Base-by-base conservation (phyloP, 2,888 invertebrate genomes). In the Drosophila histrio region DNA sequence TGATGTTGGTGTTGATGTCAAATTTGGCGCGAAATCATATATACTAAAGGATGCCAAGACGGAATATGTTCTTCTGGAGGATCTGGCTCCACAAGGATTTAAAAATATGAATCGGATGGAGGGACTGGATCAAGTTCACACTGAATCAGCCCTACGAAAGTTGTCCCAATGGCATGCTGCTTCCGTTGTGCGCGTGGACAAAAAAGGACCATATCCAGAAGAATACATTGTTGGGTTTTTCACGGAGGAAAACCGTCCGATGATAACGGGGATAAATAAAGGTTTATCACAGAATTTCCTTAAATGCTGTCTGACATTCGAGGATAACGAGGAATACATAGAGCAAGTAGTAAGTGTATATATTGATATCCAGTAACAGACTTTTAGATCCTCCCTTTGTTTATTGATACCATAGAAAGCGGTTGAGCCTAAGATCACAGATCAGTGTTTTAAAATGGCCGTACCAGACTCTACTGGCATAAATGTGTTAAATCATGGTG, bases 131-230 rank as follows among this genome's bases (percentile, higher is more conserved):
- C 77, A 86, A 56, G 50, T 8, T 0, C 91, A 91, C 28, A 80
- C 83, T 11, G 72, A 90, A 28, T 47, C 76, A 2, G 87, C 82
- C 3, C 68, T 91, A 0, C 47, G 59, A 17, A 91, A 89, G 43
- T 22, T 91, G 44, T 77, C 91, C 2, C 73, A 90, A 61, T 90
- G 90, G 66, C 91, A 91, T 82, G 91, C 91, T 0, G 89, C 83
- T 0, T 88, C 90, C 0, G 89, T 80, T 0, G 82, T 80, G 13
- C 68, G 81, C 3, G 70, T 73, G 3, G 80, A 64, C 22, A 63
- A 65, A 1, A 79, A 75, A 34, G 89, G 89, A 2, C 19, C 62
- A 1, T 89, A 79, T 44, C 72, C 75, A 1, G 58, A 57, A 1
- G 7, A 17, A 1, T 8, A 79, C 1, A 41, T n/a, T 3, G 2